Evolutionary conservation across 1,140 invertebrate genomes (phyloP).

Genomic region (Artemia franciscana): DNA sequence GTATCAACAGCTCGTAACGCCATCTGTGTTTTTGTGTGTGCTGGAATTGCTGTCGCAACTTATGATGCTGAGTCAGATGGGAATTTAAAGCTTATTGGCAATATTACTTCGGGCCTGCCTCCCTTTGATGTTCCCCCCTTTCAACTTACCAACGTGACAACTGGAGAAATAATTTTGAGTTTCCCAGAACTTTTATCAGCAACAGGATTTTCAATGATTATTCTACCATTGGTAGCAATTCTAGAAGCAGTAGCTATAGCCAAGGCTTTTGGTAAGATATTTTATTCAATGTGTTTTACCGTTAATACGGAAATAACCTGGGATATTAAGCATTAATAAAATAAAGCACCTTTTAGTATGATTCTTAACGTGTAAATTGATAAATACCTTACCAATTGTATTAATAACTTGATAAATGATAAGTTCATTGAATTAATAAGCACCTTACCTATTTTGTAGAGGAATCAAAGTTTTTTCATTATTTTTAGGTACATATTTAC

Average conservation of each 20-base stretch:
- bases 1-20: slow-evolving; percentile 52
- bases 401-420: too few relatives aligned
- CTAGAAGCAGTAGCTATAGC: slow-evolving; percentile 54
- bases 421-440: too few relatives aligned
- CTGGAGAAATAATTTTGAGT: slow-evolving; percentile 35
- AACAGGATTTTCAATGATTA: slow-evolving; percentile 42
- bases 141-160: neutral
- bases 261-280: slow-evolving; percentile 36
- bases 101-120: slow-evolving; percentile 14
- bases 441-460: too few relatives aligned
- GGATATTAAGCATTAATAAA: too few relatives aligned
- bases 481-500: too few relatives aligned
- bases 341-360: too few relatives aligned
- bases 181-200: slow-evolving; percentile 39
- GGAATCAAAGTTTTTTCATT: too few relatives aligned
- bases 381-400: too few relatives aligned
- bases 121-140: slow-evolving; percentile 3
- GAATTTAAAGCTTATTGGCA: slow-evolving; percentile 39
- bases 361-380: too few relatives aligned
- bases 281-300: too few relatives aligned
- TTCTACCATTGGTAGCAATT: slow-evolving; percentile 52
- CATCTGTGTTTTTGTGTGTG: slow-evolving; percentile 42
- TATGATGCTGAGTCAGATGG: slow-evolving; percentile 26
- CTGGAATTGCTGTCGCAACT: slow-evolving; percentile 25
- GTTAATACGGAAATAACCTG: too few relatives aligned